Conservation (phyloP, 2,888 invertebrate genomes). For the Aplocera efformata region DNA sequence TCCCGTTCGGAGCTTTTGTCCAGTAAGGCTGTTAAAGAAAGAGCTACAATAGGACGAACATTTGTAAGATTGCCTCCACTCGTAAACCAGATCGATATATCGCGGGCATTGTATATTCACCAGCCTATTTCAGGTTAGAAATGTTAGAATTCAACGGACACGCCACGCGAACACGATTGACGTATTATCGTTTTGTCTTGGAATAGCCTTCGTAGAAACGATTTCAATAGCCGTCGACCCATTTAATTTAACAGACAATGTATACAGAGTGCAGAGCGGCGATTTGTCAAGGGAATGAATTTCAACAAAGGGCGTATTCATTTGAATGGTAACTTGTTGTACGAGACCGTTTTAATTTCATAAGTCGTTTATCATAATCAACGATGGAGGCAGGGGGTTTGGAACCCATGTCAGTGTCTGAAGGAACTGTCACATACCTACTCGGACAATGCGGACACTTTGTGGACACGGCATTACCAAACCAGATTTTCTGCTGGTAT, state of each 20-base stretch:
- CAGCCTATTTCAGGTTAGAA: constrained; percentile 55
- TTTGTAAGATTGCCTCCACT: constrained; percentile 55
- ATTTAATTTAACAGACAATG: constrained; percentile 74
- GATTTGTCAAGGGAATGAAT: constrained; percentile 79
- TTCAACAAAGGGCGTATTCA: constrained; percentile 74
- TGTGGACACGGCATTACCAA: constrained; percentile 48
- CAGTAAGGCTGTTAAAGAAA: constrained; percentile 48
- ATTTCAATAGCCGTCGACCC: constrained; percentile 64
- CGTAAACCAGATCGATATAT: constrained; percentile 50
- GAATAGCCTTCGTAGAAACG: constrained; percentile 67
- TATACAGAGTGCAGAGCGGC: constrained; percentile 64
- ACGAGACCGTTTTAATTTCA: constrained; percentile 78
- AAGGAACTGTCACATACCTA: constrained; percentile 73
- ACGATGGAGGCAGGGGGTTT: constrained; percentile 43
- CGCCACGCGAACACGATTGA: constrained; percentile 61
- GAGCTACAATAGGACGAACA: constrained; percentile 48
- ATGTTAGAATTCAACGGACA: constrained; percentile 53
- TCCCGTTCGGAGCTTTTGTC: constrained; percentile 40
- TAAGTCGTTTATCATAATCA: constrained; percentile 81
- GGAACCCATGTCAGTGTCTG: constrained; percentile 77
- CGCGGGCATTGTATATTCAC: constrained; percentile 66
- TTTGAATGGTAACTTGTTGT: constrained; percentile 78
- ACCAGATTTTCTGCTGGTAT: constrained; percentile 29
- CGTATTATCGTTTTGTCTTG: constrained; percentile 68
- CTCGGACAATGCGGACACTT: constrained; percentile 60